Evolutionary conservation across 1,140 invertebrate species (phyloP), one percentile per base, ranked within the genome.

Genomic region (Ericerus pela): DNA sequence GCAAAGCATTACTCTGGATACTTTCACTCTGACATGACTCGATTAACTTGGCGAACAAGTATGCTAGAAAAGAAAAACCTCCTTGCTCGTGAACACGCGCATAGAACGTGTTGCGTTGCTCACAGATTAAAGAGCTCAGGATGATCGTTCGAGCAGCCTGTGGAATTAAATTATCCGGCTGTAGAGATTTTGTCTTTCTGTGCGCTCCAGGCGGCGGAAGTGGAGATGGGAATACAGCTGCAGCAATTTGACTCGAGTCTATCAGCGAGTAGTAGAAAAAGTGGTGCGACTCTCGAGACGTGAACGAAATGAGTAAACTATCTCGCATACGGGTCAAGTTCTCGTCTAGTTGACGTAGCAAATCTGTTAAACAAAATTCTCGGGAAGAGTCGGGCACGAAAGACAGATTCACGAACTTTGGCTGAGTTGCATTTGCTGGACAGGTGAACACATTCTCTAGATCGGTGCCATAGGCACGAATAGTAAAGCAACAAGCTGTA

Each of bases 401-500:
- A 18, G 26, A 24, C 14, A 47, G 16, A 16, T 47, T 24, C 16
- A 52, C 53, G 24, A 58, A 58, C 47, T 58, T 58, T 14, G 57
- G 57, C 28, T 58, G 54, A 2, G 53, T 33, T n/a, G 31, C 27
- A 24, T 58, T 58, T 1, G 41, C 41, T 12, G 52, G 30, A 51
- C 59, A 60, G 30, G 56, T 55, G 8, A 52, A 38, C 24, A 60
- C 26, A 56, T 56, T 60, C 43, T 57, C 55, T 28, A 38, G 29
- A 51, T 54, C 37, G 0, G 55, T 51, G 16, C 59, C 59, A 33
- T 57, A 57, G n/a, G 55, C 36, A 26, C 38, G 51, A 24, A 60
- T 30, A 22, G 33, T 47, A 31, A 55, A 54, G 29, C 73, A 69
- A 55, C 66, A 67, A 55, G 76, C 72, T 59, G 66, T 72, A 16